Conservation (phyloP, 1,140 invertebrate genomes). For the Bathynomus jamesi region DNA sequence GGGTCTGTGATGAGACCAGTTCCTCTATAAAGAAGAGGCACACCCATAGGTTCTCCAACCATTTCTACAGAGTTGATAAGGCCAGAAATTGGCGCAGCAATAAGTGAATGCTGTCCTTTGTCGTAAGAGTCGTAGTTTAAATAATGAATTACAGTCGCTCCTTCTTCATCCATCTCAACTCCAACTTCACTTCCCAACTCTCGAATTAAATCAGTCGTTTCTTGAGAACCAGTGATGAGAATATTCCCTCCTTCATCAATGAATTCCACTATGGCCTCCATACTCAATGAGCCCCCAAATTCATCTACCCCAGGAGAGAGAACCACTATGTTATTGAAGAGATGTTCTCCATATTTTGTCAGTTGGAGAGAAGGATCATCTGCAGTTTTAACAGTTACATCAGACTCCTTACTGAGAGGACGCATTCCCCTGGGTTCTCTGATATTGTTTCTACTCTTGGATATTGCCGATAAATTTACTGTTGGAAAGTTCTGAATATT, state of each 20-base stretch:
- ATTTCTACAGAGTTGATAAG: slow-evolving; percentile 82
- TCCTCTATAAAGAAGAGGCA: slow-evolving; percentile 80
- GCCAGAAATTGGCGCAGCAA: slow-evolving; percentile 76
- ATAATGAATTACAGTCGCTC: slow-evolving; percentile 89
- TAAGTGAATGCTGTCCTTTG: slow-evolving; percentile 80
- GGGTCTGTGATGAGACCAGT: slow-evolving; percentile 80
- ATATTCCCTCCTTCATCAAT: slow-evolving; percentile 96
- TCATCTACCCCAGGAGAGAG: slow-evolving; percentile 96
- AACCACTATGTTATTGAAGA: slow-evolving; percentile 92
- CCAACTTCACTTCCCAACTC: slow-evolving; percentile 97
- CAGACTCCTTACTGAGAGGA: no score
- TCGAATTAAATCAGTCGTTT: slow-evolving; percentile 80
- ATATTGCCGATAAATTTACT: no score
- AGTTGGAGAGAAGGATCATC: slow-evolving; percentile 83
- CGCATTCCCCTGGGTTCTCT: no score
- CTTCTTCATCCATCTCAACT: slow-evolving; percentile 95
- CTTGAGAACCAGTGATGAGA: slow-evolving; percentile 78
- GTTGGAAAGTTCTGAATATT: no score
- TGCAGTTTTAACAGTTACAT: slow-evolving; percentile 83
- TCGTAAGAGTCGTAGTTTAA: slow-evolving; percentile 78
- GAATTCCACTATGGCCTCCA: slow-evolving; percentile 80
- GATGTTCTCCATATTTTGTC: slow-evolving; percentile 92
- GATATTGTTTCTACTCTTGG: no score
- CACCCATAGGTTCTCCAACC: slow-evolving; percentile 57
- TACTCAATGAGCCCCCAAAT: slow-evolving; percentile 85